Conservation (phyloP, 35 echinoderm and acorn worm species). For the Nesometra sesokonis region DNA sequence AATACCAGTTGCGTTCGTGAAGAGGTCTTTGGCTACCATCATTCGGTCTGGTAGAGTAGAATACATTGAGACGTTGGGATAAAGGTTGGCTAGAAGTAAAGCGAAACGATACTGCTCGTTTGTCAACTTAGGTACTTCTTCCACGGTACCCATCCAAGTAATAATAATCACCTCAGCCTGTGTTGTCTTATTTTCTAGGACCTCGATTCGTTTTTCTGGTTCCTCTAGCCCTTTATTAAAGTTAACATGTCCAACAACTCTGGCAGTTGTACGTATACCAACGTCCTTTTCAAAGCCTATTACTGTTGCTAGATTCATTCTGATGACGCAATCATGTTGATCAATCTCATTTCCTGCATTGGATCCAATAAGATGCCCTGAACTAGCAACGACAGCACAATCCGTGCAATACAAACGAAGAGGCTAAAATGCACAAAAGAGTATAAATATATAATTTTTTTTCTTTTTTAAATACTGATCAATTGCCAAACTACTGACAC, state of each 20-base stretch:
- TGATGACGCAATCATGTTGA: conserved; percentile 60
- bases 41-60: conserved; percentile 46
- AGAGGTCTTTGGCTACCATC: conserved; percentile 1
- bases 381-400: conserved; percentile 80
- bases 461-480: no score
- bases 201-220: conserved; percentile 23
- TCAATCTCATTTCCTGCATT: conserved; percentile 69
- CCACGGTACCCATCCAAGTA: conserved; percentile 66
- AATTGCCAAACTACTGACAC: no score
- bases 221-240: conserved; percentile 42
- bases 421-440: conserved; percentile 21
- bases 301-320: conserved; percentile 91
- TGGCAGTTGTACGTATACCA: conserved; percentile 55
- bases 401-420: conserved; percentile 42
- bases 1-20: no score
- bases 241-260: conserved; percentile 76
- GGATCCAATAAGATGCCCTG: conserved; percentile 68
- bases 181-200: conserved; percentile 40
- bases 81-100: conserved; percentile 46
- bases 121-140: conserved; percentile 28
- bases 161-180: conserved; percentile 53
- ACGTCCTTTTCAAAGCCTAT: conserved; percentile 66
- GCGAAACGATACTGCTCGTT: conserved; percentile 59
- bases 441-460: no score
- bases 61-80: conserved; percentile 56